Percentiles rank a stretch among this genome's conserved stretches.
Evolutionary conservation across 2,888 invertebrate species (phyloP).

Genomic region (Scaptomyza caliginosa): DNA sequence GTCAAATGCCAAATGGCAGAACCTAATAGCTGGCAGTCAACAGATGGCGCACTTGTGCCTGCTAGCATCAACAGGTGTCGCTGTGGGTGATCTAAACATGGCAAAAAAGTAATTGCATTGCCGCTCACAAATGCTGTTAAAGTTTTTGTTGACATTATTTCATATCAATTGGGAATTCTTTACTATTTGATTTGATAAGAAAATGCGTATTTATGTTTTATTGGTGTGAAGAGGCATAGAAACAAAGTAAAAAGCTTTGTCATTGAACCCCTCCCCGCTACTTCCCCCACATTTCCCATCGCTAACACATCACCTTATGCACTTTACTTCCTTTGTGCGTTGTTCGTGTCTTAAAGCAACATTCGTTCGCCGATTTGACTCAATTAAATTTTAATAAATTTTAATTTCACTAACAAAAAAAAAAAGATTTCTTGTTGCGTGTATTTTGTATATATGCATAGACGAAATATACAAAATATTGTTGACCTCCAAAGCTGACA

Average conservation of each 20-base stretch:
- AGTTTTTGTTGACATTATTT: neutral
- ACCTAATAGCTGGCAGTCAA: neutral
- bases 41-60: conserved; percentile 17
- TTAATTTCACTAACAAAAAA: conserved; percentile 63
- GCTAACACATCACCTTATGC: neutral
- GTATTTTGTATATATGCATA: conserved; percentile 26
- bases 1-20: conserved; percentile 48
- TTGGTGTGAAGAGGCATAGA: too few species aligned
- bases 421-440: conserved; percentile 39
- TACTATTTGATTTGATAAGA: conserved; percentile 7
- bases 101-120: neutral
- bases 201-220: neutral
- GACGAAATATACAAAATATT: conserved; percentile 52
- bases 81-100: neutral
- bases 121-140: neutral
- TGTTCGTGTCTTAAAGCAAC: conserved; percentile 33
- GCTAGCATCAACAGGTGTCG: conserved; percentile 7
- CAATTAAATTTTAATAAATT: conserved; percentile 74
- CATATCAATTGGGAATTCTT: conserved; percentile 20
- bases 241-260: neutral
- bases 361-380: conserved; percentile 47
- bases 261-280: neutral
- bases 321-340: conserved; percentile 26
- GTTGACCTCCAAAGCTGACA: conserved; percentile 76
- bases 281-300: neutral